Evolutionary conservation across 2,797 vertebrate species (phyloP), one percentile per base, ranked within the genome.

Genomic region (Galago senegalensis): DNA sequence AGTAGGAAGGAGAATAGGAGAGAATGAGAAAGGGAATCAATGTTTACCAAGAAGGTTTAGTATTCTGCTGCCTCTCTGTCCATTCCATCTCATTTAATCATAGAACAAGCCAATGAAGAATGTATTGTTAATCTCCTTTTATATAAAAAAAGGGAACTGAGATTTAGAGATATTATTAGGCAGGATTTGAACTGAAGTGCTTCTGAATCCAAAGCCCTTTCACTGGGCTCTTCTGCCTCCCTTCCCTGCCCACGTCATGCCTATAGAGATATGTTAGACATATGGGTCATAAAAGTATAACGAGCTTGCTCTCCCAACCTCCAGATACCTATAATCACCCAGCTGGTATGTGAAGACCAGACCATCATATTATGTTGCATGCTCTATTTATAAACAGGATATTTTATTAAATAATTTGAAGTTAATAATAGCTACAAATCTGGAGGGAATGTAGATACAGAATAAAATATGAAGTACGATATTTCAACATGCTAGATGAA

Each of bases 401-500:
- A 18, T 7, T 49, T 46, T 4, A 10, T 21, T 23, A 43, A 60
- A 70, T 37, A 61, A 53, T 29, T 13, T 61, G 11, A 56, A 76
- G 34, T 75, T 75, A 56, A 29, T 31, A 73, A 76, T 9, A 80
- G 25, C 31, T 60, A 43, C 17, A 67, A 69, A 40, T 37, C 12
- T 49, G 5, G 65, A 2, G 0, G 18, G 53, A 61, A 27, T 34
- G 4, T 13, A 75, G 11, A 3, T 10, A 91, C 69, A 34, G 8
- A 80, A 86, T 46, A 29, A 84, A 85, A n/a, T 16, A 53, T 18
- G 25, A 63, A 69, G 75, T 31, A 80, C 34, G n/a, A 46, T 49
- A 83, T 75, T 92, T 89, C 46, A 43, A 75, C 61, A 61, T 17
- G 1, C 67, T 80, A 86, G 37, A 77, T 82, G 25, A 61, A 92